phyloP scores from a whole-genome alignment of 2,888 invertebrate genomes.

The Acanthosoma haemorrhoidale region DNA sequence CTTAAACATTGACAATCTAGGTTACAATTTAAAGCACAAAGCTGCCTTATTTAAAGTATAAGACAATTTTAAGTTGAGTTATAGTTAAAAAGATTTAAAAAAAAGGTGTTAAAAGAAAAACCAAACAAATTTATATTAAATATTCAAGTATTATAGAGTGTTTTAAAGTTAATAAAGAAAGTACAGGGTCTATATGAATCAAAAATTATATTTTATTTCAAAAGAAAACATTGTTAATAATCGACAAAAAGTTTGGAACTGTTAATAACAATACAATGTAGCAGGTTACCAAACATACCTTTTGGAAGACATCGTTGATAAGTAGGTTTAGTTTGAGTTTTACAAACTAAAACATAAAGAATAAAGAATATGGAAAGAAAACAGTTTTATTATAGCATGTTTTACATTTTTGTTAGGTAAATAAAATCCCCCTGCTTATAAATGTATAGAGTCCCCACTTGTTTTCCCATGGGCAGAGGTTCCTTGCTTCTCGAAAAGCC shows the following conservation, averaged over 20 bases:
- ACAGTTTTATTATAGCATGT: constrained; percentile 15
- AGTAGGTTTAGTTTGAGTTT: constrained; percentile 21
- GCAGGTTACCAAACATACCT: constrained; percentile 30
- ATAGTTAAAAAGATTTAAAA: no score
- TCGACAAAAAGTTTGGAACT: constrained; percentile 15
- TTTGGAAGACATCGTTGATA: constrained; percentile 35
- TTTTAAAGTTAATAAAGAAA: no score
- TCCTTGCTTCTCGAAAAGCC: background rate
- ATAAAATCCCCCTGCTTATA: constrained; percentile 19
- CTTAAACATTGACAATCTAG: no score
- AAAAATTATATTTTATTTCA: no score
- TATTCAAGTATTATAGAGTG: no score
- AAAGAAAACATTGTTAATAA: no score
- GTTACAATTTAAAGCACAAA: no score
- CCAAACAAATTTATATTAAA: no score
- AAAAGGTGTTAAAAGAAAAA: no score
- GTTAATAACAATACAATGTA: constrained; percentile 2
- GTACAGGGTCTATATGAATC: no score
- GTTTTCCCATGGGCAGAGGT: constrained; percentile 30
- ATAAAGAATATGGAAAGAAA: constrained; percentile 30
- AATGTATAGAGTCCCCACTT: constrained; percentile 5
- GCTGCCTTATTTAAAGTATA: no score
- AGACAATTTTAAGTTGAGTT: no score
- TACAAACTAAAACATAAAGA: constrained; percentile 30
- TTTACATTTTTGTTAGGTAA: constrained; percentile 31